These are phyloP conservation scores for Xiphophorus birchmanni DNA, from an alignment of 2,797 vertebrate species.

Conservation along the genomic window DNA sequence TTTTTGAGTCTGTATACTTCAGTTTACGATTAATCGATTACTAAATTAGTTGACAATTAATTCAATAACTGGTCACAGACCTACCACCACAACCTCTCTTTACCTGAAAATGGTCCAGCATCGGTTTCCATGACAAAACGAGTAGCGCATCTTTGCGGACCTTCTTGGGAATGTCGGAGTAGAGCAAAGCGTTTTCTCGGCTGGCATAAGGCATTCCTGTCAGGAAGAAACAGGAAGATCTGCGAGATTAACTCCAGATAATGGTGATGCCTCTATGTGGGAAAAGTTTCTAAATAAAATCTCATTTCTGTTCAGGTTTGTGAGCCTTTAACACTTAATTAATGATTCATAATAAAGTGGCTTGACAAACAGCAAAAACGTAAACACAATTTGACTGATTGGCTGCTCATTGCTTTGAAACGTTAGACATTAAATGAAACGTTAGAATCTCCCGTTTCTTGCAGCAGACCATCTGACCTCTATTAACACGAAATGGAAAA, in stretches of 20 bases:
- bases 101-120: slow-evolving; percentile 93
- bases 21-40: no score
- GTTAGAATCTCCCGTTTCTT: slow-evolving; percentile 13
- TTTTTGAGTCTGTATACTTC: no score
- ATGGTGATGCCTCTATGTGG: no score
- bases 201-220: slow-evolving; percentile 93
- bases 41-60: no score
- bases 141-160: slow-evolving; percentile 91
- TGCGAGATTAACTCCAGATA: background rate
- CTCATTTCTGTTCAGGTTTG: background rate
- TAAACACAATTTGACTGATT: background rate
- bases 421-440: background rate
- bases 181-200: slow-evolving; percentile 93
- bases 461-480: background rate
- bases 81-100: slow-evolving; percentile 6
- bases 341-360: background rate
- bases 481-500: background rate
- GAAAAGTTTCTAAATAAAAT: background rate
- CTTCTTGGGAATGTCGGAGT: slow-evolving; percentile 96
- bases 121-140: slow-evolving; percentile 92
- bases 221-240: slow-evolving; percentile 8
- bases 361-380: background rate
- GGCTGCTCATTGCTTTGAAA: no score
- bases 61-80: no score
- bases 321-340: background rate